Conservation (phyloP, 2,797 vertebrate species). For the Cyclura pinguis region DNA sequence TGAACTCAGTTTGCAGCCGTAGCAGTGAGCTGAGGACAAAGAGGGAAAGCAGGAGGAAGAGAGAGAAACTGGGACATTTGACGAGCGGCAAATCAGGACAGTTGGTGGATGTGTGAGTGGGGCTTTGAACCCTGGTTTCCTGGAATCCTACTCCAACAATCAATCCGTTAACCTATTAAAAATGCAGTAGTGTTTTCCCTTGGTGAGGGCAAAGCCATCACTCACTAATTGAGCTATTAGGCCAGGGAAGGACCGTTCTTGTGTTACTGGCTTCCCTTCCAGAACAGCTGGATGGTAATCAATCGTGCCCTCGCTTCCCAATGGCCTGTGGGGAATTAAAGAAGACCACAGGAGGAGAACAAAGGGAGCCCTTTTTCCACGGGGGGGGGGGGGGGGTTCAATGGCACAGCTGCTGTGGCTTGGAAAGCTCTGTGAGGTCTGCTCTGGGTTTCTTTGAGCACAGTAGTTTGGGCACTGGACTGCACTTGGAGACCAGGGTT, state of each 20-base stretch:
- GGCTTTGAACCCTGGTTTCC: no score
- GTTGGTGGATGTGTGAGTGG: no score
- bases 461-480: no score
- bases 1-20: no score
- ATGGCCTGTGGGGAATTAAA: neutral
- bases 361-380: neutral
- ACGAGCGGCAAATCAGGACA: no score
- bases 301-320: neutral
- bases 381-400: no score
- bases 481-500: no score
- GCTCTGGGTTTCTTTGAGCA: neutral
- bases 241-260: neutral
- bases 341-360: neutral
- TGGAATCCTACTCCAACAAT: no score
- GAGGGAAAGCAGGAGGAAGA: no score
- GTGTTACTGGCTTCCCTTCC: neutral
- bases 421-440: neutral
- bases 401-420: neutral
- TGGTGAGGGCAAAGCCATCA: neutral
- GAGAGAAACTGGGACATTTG: no score
- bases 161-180: neutral
- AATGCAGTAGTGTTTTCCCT: neutral
- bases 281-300: neutral
- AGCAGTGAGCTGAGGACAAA: no score
- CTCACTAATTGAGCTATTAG: neutral